Evolutionary conservation across 30 jellyfish, hydroid and myxozoan genomes (phyloP).

Genomic region (Mastigias papua): DNA sequence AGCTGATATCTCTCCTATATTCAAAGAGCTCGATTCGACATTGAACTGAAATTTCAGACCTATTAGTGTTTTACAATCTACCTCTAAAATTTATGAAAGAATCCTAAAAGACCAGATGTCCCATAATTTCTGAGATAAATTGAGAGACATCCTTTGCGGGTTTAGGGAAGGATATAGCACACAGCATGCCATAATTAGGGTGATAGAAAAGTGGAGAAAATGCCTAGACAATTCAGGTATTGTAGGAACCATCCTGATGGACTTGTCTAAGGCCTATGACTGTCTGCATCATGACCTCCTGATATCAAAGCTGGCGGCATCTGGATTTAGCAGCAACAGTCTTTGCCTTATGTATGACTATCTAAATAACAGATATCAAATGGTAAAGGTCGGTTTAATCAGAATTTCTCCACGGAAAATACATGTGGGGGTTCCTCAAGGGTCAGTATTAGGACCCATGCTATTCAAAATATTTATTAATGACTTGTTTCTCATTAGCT

Average conservation of each 20-base stretch:
- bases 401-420: not conserved
- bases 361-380: not conserved
- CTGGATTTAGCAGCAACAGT: not conserved
- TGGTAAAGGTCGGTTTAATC: not conserved
- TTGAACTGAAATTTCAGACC: not conserved
- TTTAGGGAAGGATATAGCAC: not conserved
- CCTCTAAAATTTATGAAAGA: not conserved
- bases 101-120: not conserved
- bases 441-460: not conserved
- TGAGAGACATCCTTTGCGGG: not conserved
- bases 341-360: not conserved
- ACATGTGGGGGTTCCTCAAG: not conserved
- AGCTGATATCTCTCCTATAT: constrained; percentile 18
- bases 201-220: not conserved
- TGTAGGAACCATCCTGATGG: not conserved
- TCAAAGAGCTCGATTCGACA: not conserved
- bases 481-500: not conserved
- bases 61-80: not conserved
- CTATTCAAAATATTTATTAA: not conserved
- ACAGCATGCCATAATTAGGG: not conserved
- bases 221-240: not conserved
- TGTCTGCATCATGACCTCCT: constrained; percentile 4
- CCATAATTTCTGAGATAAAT: not conserved
- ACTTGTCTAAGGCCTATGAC: not conserved
- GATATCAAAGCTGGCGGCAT: constrained; percentile 28